Base-by-base conservation (phyloP, 2,888 invertebrate genomes). In the Drosophila picticornis region DNA sequence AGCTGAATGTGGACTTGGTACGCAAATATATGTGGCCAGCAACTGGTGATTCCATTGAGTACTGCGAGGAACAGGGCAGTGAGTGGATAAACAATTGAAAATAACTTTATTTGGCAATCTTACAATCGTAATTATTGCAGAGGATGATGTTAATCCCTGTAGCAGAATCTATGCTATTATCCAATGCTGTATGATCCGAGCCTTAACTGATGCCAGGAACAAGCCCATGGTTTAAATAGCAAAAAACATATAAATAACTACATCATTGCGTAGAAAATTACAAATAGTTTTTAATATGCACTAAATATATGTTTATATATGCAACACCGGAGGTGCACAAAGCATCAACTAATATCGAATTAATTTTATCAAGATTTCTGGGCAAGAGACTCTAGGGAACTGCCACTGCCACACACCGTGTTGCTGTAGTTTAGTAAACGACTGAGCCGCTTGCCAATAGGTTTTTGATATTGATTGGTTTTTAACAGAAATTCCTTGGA, bases 401-500 rank as follows among this genome's bases (percentile, higher is more conserved):
- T 58, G 19, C 64, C 70, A 48, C 76, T 75, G 29, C 83, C 75
- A 65, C 89, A 88, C 19, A 88, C 84, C 3, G 87, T 88, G 43
- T 90, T 79, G 63, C 40, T 40, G 40, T 40, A 40, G n/a, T 92
- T 94, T 22, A 95, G 90, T 63, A 95, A 94, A 74, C 94, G 94
- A 86, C 95, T 95, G n/a, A 97, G 94, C 83, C 97, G 94, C 93
- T 96, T 96, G 2, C 97, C 97, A 87, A 97, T 96, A 67, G 96
- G 93, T 91, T 97, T 97, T 2, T 96, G 96, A 94, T 97, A 97
- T 80, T 94, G 95, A 90, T 96, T 96, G 80, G 96, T 96, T 93
- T 96, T 96, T 63, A 98, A 95, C 80, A 97, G 94, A 94, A 96
- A 97, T 91, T 98, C 98, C 94, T 98, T 98, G 83, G 98, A 98